Conservation (phyloP, 1,140 invertebrate species). For the Rhysida immarginata region DNA sequence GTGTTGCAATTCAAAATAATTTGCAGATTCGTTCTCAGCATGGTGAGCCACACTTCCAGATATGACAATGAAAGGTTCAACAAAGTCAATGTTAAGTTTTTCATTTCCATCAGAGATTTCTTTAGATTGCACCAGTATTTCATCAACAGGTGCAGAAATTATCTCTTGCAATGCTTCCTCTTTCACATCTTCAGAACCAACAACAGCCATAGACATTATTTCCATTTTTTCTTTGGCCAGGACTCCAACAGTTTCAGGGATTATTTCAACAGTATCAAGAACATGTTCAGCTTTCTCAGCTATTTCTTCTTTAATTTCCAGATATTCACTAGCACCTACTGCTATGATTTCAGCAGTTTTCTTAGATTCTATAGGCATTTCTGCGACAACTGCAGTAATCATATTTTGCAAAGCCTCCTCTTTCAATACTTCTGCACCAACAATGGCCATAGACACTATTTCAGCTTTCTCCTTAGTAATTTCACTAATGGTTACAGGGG, state of each 20-base stretch:
- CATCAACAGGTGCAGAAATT: background rate
- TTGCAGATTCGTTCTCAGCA: no score
- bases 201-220: background rate
- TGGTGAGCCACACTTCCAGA: no score
- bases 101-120: no score
- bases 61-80: no score
- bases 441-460: background rate
- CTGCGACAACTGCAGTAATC: background rate
- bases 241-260: background rate
- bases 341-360: constrained; percentile 18
- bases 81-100: no score
- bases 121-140: background rate
- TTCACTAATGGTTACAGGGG: no score
- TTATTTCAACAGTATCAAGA: background rate
- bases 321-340: constrained; percentile 14
- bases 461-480: background rate
- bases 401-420: background rate
- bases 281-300: background rate
- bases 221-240: background rate
- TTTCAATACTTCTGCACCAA: background rate
- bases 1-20: no score
- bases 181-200: background rate
- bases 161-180: background rate
- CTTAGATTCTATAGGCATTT: background rate
- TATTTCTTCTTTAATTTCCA: background rate